Evolutionary conservation across 92 coral and sea anemone genomes (phyloP), one percentile per base, ranked within the genome.

Genomic region (Actinostola sp.): DNA sequence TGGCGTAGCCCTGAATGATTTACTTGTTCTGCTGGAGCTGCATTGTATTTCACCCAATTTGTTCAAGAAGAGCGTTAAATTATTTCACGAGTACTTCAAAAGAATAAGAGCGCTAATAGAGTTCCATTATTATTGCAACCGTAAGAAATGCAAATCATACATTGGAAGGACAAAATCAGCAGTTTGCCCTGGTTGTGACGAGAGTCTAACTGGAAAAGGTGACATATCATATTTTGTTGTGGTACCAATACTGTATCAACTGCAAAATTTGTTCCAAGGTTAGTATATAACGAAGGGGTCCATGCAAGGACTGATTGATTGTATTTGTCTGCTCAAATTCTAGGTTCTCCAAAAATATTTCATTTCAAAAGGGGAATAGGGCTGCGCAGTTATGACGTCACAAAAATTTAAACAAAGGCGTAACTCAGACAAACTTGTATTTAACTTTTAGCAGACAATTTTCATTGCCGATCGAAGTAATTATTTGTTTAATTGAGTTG

Each of bases 101-200:
- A 59, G 29, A 41, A 9, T 59, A 41, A 59, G 42, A 59, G 38
- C 65, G 14, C 65, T 41, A 59, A 59, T 59, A 59, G 65, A 59
- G 65, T 59, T 29, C 21, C 65, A 59, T 41, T 59, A 59, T 35
- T 70, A 70, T 55, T 70, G 63, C 76, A 70, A 70, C 65, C 52
- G 24, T 31, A 70, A 70, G 62, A 70, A 70, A 17, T 70, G 76
- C 61, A 53, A 70, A 44, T 54, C 61, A 52, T 70, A 70, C 24
- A 43, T 70, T 7, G 76, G 76, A 70, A 53, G 19, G 4, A 16
- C 76, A 54, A 70, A 70, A 70, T 43, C 42, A 68, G 75, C 26
- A 24, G 60, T 68, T 52, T 70, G 76, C 50, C 76, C 76, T 32
- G 28, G 28, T 31, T 70, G 76, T 70, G 65, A 70, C 23, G 26